Percentiles rank a stretch among this genome's conserved stretches.
Conservation (phyloP, 2,797 vertebrate species). For the Setipinna tenuifilis region DNA sequence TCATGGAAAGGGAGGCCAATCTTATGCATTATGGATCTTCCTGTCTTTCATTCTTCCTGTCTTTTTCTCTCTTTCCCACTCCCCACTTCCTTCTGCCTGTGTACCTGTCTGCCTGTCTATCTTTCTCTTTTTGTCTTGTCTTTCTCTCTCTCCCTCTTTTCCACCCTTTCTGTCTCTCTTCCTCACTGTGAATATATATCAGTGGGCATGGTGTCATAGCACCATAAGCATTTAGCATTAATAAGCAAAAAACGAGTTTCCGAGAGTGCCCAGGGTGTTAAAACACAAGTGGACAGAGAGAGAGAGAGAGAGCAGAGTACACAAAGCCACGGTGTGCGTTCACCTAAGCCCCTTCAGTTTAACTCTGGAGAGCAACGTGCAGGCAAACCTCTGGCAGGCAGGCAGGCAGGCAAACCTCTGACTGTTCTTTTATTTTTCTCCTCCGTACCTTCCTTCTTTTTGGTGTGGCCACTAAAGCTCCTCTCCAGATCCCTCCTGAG, state of each 20-base stretch:
- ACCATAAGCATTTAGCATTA: slow-evolving; percentile 32
- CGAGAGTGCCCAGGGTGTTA: too few relatives aligned
- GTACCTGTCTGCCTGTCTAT: neutral
- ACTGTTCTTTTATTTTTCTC: neutral
- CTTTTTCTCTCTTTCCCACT: neutral
- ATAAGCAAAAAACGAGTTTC: slow-evolving; percentile 33
- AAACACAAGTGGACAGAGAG: slow-evolving; percentile 39
- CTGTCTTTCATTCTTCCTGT: neutral
- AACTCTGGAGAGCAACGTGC: neutral
- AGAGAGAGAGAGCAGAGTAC: too few relatives aligned
- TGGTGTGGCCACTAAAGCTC: neutral
- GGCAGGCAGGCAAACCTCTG: neutral
- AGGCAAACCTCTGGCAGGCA: neutral
- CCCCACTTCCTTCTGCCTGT: neutral
- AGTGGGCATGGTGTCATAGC: slow-evolving; percentile 35
- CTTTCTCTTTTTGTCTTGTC: neutral
- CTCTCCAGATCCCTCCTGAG: neutral
- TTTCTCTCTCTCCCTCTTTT: neutral
- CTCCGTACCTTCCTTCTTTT: neutral
- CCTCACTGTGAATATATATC: slow-evolving; percentile 40
- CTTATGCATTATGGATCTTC: slow-evolving; percentile 58
- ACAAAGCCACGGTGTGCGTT: neutral
- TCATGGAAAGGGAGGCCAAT: slow-evolving; percentile 34
- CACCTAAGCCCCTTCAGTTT: neutral
- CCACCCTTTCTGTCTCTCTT: neutral